Evolutionary conservation across 2,113 vertebrate species (phyloP), one percentile per base, ranked within the genome.

Genomic region (Sorex fumeus): DNA sequence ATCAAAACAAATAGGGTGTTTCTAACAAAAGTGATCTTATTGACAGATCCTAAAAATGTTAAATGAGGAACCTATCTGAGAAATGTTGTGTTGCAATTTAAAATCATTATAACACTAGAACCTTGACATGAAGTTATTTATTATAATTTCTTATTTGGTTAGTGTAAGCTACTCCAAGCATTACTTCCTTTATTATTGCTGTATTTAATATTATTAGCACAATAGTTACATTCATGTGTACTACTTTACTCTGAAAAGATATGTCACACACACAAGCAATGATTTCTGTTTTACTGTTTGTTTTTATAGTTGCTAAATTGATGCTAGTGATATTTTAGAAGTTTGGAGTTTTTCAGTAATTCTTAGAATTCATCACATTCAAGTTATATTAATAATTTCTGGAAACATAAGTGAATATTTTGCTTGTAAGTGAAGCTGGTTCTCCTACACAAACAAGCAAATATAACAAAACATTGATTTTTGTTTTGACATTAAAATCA

Each of bases 81-180:
- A 97, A 97, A 96, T 91, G 84, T 92, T 97, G 82, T 96, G 91
- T 97, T 96, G 96, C 97, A 97, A 98, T 98, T 98, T 97, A 97
- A 98, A 98, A 98, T 98, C 98, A 97, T 98, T 97, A 96, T 57
- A 62, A 80, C 84, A 82, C 90, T 96, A 66, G 93, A 95, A 16
- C 62, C 91, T 90, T 97, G 97, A 97, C 97, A 88, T 69, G 43
- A 76, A 97, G 95, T 96, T 97, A 97, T 98, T 97, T 97, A 93
- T 97, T 97, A 97, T 94, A 97, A 98, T 98, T 98, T 98, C 95
- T 97, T 97, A 82, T 97, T 97, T 97, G 47, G 93, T 96, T 97
- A 97, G 66, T 88, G 43, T 84, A 97, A 97, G 64, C 85, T 96
- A 96, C 84, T 96, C 27, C 67, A 1, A 11, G 91, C 91, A 97